Base-by-base conservation (phyloP, 1,140 invertebrate species). In the Drosophila bipectinata region DNA sequence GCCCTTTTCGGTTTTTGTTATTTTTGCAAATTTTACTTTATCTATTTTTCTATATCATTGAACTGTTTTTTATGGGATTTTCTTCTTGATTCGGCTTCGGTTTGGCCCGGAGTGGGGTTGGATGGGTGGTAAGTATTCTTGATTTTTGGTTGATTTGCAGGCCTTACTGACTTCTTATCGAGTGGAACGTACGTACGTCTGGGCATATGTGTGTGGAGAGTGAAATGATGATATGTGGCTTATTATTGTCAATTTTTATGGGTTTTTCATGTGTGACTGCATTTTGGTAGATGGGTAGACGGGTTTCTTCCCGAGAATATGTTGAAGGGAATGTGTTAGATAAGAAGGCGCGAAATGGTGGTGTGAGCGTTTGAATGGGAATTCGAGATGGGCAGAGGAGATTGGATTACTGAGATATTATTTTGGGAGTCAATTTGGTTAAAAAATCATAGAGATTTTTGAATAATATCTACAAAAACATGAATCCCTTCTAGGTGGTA, bases 11-110 rank as follows among this genome's bases (percentile, higher is more conserved):
- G 55, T 52, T 48, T 59, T 55, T 59, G 55, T 64, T 79, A 79
- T 75, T 68, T 78, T 80, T 82, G 79, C 79, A 82, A 82, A 82
- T 82, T 77, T 79, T 71, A 34, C 72, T 69, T 84, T 84, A 84
- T 84, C 80, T 84, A 69, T 78, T 84, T 84, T 84, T 85, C 60
- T 85, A 80, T 84, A 85, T 80, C 81, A 84, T 77, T 84, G 80
- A 84, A 62, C 80, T 84, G 80, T 84, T 69, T 84, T 84, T 84
- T 79, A 84, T 84, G 81, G 77, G 81, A 77, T 80, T 73, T 85
- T 45, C 60, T 57, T 32, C 54, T 49, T 69, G 51, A 71, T 69
- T 71, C 67, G 67, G 67, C 57, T 69, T 71, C 12, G 24, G 32
- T 45, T 39, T 44, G 12, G 53, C 59, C 12, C 66, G 14, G n/a